A percentile compares a stretch with the other conserved stretches of the same genome.
phyloP scores from a whole-genome alignment of 2,888 invertebrate species.

The Drosophila tripunctata region DNA sequence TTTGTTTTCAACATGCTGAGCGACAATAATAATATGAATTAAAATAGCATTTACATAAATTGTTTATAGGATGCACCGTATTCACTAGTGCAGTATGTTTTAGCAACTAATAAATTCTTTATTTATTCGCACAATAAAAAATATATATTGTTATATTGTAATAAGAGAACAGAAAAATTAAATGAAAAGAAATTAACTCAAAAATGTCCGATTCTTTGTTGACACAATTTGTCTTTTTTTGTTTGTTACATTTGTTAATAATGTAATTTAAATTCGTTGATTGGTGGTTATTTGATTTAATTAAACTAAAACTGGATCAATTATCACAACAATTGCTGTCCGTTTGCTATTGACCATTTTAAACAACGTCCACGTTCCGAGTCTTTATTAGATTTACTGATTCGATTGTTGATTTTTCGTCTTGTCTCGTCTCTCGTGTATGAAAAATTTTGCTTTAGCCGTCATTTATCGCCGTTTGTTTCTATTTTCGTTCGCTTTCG shows the following conservation, averaged over 20 bases:
- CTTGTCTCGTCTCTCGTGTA: slow-evolving; percentile 41
- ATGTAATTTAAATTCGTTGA: slow-evolving; percentile 6
- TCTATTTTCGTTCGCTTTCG: slow-evolving; percentile 71
- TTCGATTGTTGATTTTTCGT: slow-evolving; percentile 55
- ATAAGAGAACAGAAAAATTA: background rate
- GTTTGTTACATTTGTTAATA: slow-evolving; percentile 5
- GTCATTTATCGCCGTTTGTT: slow-evolving; percentile 65
- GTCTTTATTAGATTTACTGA: slow-evolving; percentile 57
- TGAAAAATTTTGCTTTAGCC: slow-evolving; percentile 39
- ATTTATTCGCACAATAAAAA: slow-evolving; percentile 10
- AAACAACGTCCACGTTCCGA: slow-evolving; percentile 50
- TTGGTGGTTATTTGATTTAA: slow-evolving; percentile 17
- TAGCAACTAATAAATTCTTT: slow-evolving; percentile 20
- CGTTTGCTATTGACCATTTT: slow-evolving; percentile 39
- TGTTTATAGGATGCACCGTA: background rate
- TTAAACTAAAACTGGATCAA: slow-evolving; percentile 15
- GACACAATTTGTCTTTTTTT: background rate
- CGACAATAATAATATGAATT: slow-evolving; percentile 11
- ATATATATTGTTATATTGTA: background rate
- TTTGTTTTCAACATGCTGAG: slow-evolving; percentile 77
- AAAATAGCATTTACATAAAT: slow-evolving; percentile 41
- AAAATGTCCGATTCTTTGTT: slow-evolving; percentile 9
- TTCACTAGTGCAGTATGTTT: slow-evolving; percentile 17
- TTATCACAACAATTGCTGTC: slow-evolving; percentile 22
- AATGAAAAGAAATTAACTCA: slow-evolving; percentile 3